These are phyloP conservation scores for Hypothenemus hampei DNA, from an alignment of 1,140 invertebrate species.

Conservation along the genomic window DNA sequence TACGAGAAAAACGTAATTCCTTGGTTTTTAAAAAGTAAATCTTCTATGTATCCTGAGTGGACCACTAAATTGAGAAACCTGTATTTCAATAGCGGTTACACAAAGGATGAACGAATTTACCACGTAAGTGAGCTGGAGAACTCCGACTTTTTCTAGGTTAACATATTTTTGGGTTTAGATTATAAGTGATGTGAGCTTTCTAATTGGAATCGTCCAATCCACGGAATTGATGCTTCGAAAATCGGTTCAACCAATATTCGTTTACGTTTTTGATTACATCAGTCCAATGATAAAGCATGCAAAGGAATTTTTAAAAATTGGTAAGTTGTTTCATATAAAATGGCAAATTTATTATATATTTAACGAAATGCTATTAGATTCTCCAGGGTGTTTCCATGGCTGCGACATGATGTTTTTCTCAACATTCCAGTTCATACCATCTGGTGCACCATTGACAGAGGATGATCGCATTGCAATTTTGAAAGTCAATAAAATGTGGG, in stretches of 20 bases:
- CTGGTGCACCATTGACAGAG: background rate
- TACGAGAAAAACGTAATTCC: background rate
- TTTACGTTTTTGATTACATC: background rate
- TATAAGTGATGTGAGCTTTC: background rate
- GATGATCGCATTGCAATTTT: constrained; percentile 34
- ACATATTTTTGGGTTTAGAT: background rate
- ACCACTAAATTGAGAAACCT: background rate
- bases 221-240: background rate
- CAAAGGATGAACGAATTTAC: background rate
- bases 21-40: background rate
- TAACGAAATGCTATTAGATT: background rate
- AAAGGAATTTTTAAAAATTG: background rate
- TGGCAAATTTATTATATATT: too few species aligned
- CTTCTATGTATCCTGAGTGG: background rate
- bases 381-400: constrained; percentile 17
- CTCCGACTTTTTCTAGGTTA: background rate
- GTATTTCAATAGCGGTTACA: background rate
- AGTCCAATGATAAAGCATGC: too few species aligned
- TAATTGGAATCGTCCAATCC: background rate
- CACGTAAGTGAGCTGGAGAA: background rate
- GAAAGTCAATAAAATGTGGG: constrained; percentile 45
- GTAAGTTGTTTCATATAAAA: too few species aligned
- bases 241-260: background rate
- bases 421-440: background rate
- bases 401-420: constrained; percentile 5